Evolutionary conservation across 2,113 vertebrate species (phyloP).

Genomic region (Egretta garzetta): DNA sequence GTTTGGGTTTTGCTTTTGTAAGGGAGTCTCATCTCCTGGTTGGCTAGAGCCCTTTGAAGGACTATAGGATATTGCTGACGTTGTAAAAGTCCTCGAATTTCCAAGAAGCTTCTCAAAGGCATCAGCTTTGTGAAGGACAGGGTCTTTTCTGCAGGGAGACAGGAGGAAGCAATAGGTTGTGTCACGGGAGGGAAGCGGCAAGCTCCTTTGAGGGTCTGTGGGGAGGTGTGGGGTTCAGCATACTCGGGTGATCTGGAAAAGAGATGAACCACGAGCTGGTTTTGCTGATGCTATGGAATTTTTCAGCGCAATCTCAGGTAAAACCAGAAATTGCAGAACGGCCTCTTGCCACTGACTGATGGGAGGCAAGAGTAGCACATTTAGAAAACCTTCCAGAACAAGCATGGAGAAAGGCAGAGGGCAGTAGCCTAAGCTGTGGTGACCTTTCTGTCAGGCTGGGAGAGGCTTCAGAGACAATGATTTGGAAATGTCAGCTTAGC

Average conservation of each 20-base stretch:
- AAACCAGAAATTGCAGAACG: background rate
- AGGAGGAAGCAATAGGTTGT: background rate
- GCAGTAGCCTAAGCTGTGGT: background rate
- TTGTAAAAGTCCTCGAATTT: background rate
- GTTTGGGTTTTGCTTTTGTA: background rate
- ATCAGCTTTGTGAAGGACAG: background rate
- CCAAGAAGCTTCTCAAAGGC: background rate
- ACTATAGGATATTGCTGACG: background rate
- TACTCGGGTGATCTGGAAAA: background rate
- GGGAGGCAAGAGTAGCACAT: background rate
- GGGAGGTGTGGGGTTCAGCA: background rate
- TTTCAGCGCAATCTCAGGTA: background rate
- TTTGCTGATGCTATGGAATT: background rate
- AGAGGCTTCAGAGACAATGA: background rate
- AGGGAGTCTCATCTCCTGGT: background rate
- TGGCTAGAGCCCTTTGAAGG: background rate
- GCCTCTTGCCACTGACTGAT: rapidly evolving
- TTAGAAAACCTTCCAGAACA: background rate
- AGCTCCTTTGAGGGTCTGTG: background rate
- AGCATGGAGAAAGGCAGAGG: background rate
- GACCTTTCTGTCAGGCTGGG: background rate
- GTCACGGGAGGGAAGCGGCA: background rate
- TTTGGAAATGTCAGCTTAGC: background rate
- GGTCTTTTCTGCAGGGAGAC: background rate
- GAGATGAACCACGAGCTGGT: background rate